Evolutionary conservation across 2,888 invertebrate species (phyloP).

Genomic region (Lysandra bellargus): DNA sequence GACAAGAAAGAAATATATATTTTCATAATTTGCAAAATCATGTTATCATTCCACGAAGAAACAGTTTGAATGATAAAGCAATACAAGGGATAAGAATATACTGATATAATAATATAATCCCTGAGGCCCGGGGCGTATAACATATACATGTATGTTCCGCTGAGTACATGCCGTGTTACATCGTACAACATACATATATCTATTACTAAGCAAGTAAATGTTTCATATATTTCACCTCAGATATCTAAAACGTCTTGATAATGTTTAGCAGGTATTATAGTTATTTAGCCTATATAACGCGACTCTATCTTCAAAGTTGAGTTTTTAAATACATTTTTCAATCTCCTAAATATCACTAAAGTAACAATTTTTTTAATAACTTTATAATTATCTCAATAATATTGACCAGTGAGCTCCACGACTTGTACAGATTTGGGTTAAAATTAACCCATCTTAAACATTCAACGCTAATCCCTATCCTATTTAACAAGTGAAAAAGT

Average conservation of each 20-base stretch:
- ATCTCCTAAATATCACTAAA: no score
- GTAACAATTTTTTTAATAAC: no score
- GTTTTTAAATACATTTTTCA: no score
- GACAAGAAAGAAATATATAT: neutral
- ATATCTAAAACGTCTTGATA: neutral
- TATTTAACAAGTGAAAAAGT: no score
- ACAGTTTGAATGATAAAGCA: neutral
- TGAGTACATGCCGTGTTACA: slow-evolving; percentile 3
- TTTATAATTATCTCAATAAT: no score
- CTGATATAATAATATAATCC: neutral
- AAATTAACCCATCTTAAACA: no score
- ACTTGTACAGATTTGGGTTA: no score
- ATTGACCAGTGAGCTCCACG: no score
- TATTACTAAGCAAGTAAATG: neutral
- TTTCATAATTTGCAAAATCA: neutral
- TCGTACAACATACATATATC: neutral
- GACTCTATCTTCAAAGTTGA: no score
- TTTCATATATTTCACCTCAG: neutral
- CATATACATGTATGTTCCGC: neutral
- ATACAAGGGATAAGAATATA: neutral
- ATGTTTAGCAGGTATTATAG: neutral
- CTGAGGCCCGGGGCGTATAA: neutral
- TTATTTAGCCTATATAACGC: no score
- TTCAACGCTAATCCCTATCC: no score
- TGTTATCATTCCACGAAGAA: neutral